These are phyloP conservation scores for Ardeotis arabs DNA, from an alignment of 2,113 vertebrate species.

Conservation along the genomic window DNA sequence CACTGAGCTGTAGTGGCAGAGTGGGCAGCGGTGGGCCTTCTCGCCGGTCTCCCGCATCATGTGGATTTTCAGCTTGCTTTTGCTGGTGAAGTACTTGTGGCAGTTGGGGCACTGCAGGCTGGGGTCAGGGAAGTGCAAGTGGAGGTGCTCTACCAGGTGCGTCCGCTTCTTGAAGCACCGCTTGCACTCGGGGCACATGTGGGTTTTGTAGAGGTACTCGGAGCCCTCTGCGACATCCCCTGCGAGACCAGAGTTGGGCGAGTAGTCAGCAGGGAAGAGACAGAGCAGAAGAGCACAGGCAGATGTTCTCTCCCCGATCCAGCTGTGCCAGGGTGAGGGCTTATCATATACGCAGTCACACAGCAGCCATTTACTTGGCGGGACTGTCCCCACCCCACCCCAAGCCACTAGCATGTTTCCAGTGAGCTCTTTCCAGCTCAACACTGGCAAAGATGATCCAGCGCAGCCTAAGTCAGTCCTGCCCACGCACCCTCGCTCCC, in stretches of 20 bases:
- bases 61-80: conserved; percentile 93
- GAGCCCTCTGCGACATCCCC: conserved; percentile 79
- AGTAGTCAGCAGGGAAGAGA: not conserved
- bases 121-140: conserved; percentile 91
- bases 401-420: not conserved
- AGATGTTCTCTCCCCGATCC: not conserved
- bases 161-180: conserved; percentile 97
- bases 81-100: conserved; percentile 92
- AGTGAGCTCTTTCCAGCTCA: not conserved
- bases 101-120: conserved; percentile 93
- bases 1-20: conserved; percentile 91
- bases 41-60: conserved; percentile 87
- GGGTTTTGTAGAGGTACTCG: conserved; percentile 88
- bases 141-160: conserved; percentile 91
- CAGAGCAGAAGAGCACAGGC: not conserved
- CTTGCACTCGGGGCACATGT: conserved; percentile 92
- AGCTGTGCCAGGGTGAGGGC: not conserved
- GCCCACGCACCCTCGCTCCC: fast-evolving
- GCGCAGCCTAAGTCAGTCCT: not conserved
- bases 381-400: not conserved
- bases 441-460: not conserved
- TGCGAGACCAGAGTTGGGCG: not conserved
- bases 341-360: not conserved
- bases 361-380: not conserved
- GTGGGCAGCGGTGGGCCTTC: conserved; percentile 86